Evolutionary conservation across 2,797 vertebrate genomes (phyloP).

Genomic region (Lepus townsendii): DNA sequence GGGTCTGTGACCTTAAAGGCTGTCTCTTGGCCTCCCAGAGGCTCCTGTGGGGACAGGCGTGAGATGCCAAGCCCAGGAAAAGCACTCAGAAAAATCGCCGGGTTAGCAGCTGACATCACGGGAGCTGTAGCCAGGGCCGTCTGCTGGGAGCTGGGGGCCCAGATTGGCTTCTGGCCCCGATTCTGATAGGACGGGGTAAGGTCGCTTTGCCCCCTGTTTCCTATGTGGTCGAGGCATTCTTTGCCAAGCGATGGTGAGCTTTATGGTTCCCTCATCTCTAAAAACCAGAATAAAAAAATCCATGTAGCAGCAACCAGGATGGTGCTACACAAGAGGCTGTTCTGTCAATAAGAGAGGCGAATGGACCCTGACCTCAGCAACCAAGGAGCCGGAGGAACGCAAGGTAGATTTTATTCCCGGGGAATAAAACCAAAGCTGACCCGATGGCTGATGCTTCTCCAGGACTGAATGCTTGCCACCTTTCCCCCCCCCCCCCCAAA

Average conservation of each 20-base stretch:
- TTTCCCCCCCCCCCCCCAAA: too few species aligned
- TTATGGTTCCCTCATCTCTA: too few species aligned
- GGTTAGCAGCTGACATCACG: too few species aligned
- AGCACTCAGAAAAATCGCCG: too few species aligned
- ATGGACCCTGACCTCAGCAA: not conserved
- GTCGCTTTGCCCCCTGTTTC: too few species aligned
- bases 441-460: not conserved
- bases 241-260: too few species aligned
- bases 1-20: not conserved
- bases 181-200: too few species aligned
- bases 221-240: too few species aligned
- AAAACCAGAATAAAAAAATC: too few species aligned
- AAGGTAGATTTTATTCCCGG: not conserved
- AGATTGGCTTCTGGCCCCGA: too few species aligned
- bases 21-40: not conserved
- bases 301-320: not conserved
- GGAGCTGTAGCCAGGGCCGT: too few species aligned
- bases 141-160: too few species aligned
- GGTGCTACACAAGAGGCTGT: rapidly evolving
- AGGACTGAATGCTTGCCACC: not conserved
- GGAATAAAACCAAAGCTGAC: not conserved
- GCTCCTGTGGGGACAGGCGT: not conserved
- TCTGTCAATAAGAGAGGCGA: not conserved
- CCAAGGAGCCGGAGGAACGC: not conserved
- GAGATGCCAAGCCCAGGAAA: not conserved